phyloP scores from a whole-genome alignment of 2,797 vertebrate species.

The Staurois parvus region DNA sequence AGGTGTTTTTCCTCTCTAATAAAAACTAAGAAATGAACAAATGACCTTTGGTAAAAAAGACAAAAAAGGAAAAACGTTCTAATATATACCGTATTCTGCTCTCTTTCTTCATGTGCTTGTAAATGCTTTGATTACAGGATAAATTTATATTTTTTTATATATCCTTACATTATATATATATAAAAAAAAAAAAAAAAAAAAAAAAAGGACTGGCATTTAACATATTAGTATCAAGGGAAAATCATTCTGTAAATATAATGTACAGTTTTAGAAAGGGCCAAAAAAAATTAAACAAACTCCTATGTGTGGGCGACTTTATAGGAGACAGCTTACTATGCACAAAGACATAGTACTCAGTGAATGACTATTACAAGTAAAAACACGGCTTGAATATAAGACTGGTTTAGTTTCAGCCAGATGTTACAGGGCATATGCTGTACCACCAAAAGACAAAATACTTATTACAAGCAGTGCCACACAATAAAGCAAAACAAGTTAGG shows the following conservation, averaged over 20 bases:
- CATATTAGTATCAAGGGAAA: not conserved
- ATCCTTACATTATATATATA: slow-evolving; percentile 16
- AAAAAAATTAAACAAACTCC: not conserved
- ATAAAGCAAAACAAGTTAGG: slow-evolving; percentile 12
- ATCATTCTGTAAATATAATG: not conserved
- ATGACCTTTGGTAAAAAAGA: too few relatives aligned
- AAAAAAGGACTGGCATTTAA: not conserved
- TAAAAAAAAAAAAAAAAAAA: too few relatives aligned
- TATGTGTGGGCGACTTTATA: not conserved
- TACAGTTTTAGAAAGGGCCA: not conserved
- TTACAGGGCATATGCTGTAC: slow-evolving; percentile 41
- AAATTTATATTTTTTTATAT: not conserved
- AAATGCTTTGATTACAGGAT: not conserved
- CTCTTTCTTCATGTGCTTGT: not conserved
- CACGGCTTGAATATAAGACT: not conserved
- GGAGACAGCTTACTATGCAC: not conserved
- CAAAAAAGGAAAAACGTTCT: too few relatives aligned
- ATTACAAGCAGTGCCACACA: slow-evolving; percentile 30
- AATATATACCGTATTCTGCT: too few relatives aligned
- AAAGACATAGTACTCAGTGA: not conserved
- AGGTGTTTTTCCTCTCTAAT: not conserved
- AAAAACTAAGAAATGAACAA: too few relatives aligned
- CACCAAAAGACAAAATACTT: slow-evolving; percentile 27
- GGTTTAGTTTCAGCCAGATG: slow-evolving; percentile 37
- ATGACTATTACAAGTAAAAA: not conserved